Evolutionary conservation across 2,888 invertebrate species (phyloP), one percentile per base, ranked within the genome.

Genomic region (Cyclophora albipunctata): DNA sequence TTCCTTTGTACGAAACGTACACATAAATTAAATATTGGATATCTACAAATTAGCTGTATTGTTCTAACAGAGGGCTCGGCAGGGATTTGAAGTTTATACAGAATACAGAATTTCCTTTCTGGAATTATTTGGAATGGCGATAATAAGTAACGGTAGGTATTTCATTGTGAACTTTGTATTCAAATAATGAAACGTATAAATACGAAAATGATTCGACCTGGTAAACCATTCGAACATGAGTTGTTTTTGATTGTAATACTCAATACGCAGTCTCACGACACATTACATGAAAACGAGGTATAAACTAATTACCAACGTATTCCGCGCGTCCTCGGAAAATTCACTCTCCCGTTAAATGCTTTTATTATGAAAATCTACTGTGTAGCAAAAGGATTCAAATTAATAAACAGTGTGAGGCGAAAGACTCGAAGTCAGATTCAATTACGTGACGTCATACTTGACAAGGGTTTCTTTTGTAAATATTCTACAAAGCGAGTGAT

Each of bases 361-460:
- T 20, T 54, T 47, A 51, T 54, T 55, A 53, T 53, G 52, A 58
- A 56, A 55, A 53, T 48, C 55, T 48, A 46, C 50, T 42, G 42
- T 42, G 51, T 43, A 44, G 48, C 45, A 52, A 58, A 58, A 55
- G 57, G 55, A 55, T 53, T 55, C 48, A 50, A 58, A 55, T 55
- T 57, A 54, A 59, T 57, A 55, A 57, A 55, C 51, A 57, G 51
- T 44, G 45, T 45, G 42, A 52, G 53, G 52, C 50, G 52, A 52
- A 62, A 57, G 61, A 58, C 59, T 63, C 49, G 50, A 51, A 65
- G 61, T 66, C 66, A 61, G 60, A 69, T 74, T 71, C 69, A 75
- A 72, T 74, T 70, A 69, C 20, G 61, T 52, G 49, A 52, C 57
- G 59, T 51, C 51, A 53, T 48, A 55, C 54, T 58, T 73, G 76